Evolutionary conservation across 2,113 vertebrate species (phyloP).

Genomic region (Oncorhynchus mykiss): DNA sequence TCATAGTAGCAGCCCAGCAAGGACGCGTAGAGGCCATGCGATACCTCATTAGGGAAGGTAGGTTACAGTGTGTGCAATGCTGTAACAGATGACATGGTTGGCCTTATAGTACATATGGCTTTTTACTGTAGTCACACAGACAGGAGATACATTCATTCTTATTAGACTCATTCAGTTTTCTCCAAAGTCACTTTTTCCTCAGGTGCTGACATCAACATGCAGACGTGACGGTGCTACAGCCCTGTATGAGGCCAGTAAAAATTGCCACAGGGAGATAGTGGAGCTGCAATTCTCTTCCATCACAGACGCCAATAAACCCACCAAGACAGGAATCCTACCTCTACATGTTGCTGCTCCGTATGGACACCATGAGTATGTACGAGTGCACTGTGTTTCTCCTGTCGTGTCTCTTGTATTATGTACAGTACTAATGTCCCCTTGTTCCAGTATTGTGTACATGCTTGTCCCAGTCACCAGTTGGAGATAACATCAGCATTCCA

Average conservation of each 20-base stretch:
- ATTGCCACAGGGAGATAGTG: conserved; percentile 78
- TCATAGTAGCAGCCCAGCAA: conserved; percentile 88
- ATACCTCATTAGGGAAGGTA: conserved; percentile 80
- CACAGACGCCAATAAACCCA: conserved; percentile 89
- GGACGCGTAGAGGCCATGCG: conserved; percentile 81
- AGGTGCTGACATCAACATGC: conserved; percentile 92
- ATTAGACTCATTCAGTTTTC: no score
- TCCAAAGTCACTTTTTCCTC: no score
- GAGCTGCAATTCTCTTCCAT: conserved; percentile 83
- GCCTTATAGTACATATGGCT: background rate
- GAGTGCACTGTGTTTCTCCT: background rate
- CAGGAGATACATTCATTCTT: no score
- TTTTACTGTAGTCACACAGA: background rate
- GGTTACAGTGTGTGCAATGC: background rate
- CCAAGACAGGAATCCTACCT: conserved; percentile 83
- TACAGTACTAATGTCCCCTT: no score
- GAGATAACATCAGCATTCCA: conserved; percentile 75
- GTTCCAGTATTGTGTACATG: conserved; percentile 83
- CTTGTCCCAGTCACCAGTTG: conserved; percentile 83
- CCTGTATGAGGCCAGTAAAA: conserved; percentile 87
- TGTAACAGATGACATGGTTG: background rate
- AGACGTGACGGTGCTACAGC: conserved; percentile 86
- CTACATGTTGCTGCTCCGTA: conserved; percentile 87
- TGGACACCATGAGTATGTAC: conserved; percentile 86
- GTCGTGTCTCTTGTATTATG: background rate